Evolutionary conservation across 2,113 vertebrate genomes (phyloP), one percentile per base, ranked within the genome.

Genomic region (Paedocypris sp.): DNA sequence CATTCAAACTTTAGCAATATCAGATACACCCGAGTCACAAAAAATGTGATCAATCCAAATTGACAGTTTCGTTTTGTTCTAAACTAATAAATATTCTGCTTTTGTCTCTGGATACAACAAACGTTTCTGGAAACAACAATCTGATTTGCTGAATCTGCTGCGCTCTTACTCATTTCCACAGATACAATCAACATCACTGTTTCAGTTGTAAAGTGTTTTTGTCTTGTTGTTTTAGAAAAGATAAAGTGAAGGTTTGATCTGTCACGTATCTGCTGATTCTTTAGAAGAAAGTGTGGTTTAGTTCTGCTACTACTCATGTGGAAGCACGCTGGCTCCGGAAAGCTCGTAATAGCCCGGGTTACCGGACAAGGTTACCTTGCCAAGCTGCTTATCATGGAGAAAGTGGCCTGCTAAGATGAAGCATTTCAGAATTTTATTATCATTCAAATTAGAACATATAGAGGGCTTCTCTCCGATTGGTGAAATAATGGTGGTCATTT

Each of bases 401-500:
- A 77, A 82, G 76, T 79, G 75, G 77, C 81, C 78, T 59, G 82
- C 59, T 50, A 78, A 80, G 83, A 88, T 77, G 80, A 69, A 65
- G 77, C 69, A 77, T 86, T 87, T 86, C 78, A 0, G 67, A 73
- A 80, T 87, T 84, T 87, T 89, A 86, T 91, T 87, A 86, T 91
- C 84, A 86, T 89, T 90, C 87, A 93, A 90, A 75, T 87, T 84
- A 88, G 90, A 90, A 88, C 75, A 79, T 77, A 77, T 84, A 83
- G 83, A 90, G 82, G 87, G 79, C 86, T 88, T 90, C 88, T 84
- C 75, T 89, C 88, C 86, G 86, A 89, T 90, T 88, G 88, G 84
- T 84, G 82, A 87, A 92, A 89, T 93, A 91, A 94, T 88, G 87
- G 87, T 77, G 85, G 82, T 82, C 86, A 85, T 91, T 91, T 88